Evolutionary conservation across 2,113 vertebrate species (phyloP).

Genomic region (Rafetus swinhoei): DNA sequence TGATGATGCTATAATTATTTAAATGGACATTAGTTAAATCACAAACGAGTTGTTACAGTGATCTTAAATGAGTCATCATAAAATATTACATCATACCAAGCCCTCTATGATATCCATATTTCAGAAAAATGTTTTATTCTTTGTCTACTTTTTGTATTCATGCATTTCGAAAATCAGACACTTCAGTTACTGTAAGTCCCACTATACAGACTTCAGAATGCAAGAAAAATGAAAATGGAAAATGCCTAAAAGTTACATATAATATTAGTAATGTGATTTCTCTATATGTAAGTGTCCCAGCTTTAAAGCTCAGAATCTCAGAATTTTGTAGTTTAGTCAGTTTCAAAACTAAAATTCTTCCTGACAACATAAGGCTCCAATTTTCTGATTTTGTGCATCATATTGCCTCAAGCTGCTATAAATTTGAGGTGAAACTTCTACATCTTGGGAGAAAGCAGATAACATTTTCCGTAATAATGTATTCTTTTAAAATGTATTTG

Average conservation of each 20-base stretch:
- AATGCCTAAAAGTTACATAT: background rate
- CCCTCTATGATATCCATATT: background rate
- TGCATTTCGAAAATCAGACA: background rate
- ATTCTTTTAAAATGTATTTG: background rate
- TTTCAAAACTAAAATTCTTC: background rate
- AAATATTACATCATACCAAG: background rate
- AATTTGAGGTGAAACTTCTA: background rate
- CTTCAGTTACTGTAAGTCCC: background rate
- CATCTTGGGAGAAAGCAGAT: background rate
- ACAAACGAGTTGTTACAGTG: background rate
- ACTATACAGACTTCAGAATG: background rate
- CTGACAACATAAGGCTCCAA: background rate
- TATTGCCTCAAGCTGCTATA: background rate
- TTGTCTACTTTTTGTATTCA: background rate
- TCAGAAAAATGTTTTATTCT: background rate
- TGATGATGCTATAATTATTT: background rate
- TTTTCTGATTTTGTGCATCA: background rate
- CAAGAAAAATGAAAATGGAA: background rate
- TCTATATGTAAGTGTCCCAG: background rate
- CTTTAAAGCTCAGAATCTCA: background rate
- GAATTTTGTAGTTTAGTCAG: background rate
- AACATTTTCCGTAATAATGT: background rate
- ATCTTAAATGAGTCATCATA: background rate
- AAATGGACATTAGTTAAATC: background rate
- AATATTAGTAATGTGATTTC: background rate